Base-by-base conservation (phyloP, 1,140 invertebrate species). In the Heliconius nattereri region DNA sequence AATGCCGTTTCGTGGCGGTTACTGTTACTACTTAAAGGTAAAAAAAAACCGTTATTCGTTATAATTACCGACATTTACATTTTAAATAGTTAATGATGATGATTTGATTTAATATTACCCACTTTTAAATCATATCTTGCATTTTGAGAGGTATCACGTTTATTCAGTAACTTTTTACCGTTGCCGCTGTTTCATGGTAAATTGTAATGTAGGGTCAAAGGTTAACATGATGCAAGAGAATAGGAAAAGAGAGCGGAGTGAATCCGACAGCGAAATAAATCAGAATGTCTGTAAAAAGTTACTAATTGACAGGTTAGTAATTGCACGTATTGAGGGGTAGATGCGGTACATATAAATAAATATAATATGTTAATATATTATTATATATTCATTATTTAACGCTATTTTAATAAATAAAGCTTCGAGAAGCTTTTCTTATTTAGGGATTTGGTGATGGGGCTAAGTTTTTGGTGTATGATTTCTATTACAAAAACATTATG, bases 191-290 rank as follows among this genome's bases (percentile, higher is more conserved):
- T 73, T 54, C 35, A 60, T 78, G 71, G 54, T 73, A 52, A 76
- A 78, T 60, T 74, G 23, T 8, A 73, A 29, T 78, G 83, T 83
- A 73, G 71, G 79, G 81, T 85, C 79, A 72, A 90, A 90, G 85
- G 85, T 90, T 85, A 81, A 78, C 16, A 87, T 84, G 79, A 87
- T 87, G 89, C 86, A 89, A 85, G 78, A 85, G 57, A 85, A 78
- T 89, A 91, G 90, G 79, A 92, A 92, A 89, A 85, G 90, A 85
- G 83, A 87, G 49, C 87, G 90, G 72, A 89, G 87, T 86, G 89
- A 91, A 35, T 91, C 88, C 8, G 85, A 85, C 78, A 85, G 80
- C 49, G 88, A 85, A 76, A 77, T 85, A 52, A 86, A 85, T 78
- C 87, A 88, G 75, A 93, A 91, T 85, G 3, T 85, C 71, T 79